A percentile compares a stretch with the other conserved stretches of the same genome.
phyloP scores from a whole-genome alignment of 2,113 vertebrate species.

The Scalopus aquaticus region DNA sequence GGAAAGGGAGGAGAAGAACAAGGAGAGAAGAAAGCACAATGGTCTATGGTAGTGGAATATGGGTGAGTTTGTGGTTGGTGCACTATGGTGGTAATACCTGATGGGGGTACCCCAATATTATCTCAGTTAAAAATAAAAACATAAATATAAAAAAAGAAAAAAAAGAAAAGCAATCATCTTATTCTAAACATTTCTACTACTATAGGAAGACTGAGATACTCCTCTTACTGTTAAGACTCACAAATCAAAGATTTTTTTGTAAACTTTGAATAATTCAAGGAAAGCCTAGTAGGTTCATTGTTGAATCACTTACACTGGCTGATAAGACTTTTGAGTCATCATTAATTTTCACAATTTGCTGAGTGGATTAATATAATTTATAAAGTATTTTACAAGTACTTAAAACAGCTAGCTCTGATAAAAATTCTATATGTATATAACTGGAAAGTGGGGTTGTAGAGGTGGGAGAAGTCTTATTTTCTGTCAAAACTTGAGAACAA shows the following conservation, averaged over 20 bases:
- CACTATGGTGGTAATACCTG: too few relatives aligned
- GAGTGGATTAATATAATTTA: background rate
- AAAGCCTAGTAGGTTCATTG: background rate
- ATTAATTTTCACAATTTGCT: background rate
- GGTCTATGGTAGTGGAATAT: too few relatives aligned
- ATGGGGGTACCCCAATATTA: too few relatives aligned
- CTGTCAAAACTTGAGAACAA: background rate
- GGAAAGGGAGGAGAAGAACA: too few relatives aligned
- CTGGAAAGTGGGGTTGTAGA: conserved; percentile 9
- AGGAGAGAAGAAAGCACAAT: too few relatives aligned
- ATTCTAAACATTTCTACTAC: conserved; percentile 35
- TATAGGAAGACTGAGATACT: background rate
- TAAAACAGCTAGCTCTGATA: background rate
- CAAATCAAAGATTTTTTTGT: background rate
- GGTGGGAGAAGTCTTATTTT: background rate
- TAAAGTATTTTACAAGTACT: background rate
- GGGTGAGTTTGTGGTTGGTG: too few relatives aligned
- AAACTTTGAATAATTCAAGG: background rate
- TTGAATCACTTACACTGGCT: conserved; percentile 1
- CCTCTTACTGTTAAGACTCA: background rate
- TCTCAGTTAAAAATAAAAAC: too few relatives aligned
- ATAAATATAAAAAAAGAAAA: too few relatives aligned
- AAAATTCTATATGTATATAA: conserved; percentile 8
- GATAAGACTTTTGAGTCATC: background rate
- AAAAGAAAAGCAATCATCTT: background rate